Evolutionary conservation across 1,140 invertebrate genomes (phyloP), one percentile per base, ranked within the genome.

Genomic region (Nylanderia fulva): DNA sequence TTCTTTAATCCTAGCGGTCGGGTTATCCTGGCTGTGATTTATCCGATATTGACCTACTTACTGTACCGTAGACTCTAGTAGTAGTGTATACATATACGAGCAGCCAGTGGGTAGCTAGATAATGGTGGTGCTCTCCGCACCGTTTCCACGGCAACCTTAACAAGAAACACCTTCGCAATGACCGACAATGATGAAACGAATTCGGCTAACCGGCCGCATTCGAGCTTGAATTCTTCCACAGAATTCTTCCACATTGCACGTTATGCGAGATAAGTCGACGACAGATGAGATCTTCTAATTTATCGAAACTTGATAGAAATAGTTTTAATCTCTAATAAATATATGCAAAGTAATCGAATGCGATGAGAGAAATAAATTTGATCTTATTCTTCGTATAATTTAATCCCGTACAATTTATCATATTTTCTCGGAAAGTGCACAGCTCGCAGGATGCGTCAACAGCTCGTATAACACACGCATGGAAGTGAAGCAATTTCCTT

Each of bases 111-210:
- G 74, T 72, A 72, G 76, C 86, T 88, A 85, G 88, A 86, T 86
- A 88, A 89, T 88, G 89, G 89, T 91, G 91, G 86, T 92, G 90
- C 91, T 92, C 91, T 93, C 88, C 77, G 64, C 90, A 87, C 89
- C 79, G 94, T 94, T 94, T 91, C 94, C 93, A 93, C 52, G 93
- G 93, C 92, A 94, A 94, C 94, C 91, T 92, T 93, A 94, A 93
- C 92, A 91, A 93, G 93, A 92, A 93, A 93, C 92, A 93, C 92
- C 92, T 92, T 89, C 90, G 86, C 87, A 88, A 88, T 91, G 85
- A 87, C 75, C 85, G 85, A 88, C 76, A 88, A 89, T 52, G 80
- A 76, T 84, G 85, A 86, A 89, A 90, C 71, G 64, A 42, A 77
- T 79, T 84, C 79, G 29, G 9, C 29, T 48, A 66, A 39, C 45